Evolutionary conservation across 1,140 invertebrate genomes (phyloP).

Genomic region (Phymastichus coffea): DNA sequence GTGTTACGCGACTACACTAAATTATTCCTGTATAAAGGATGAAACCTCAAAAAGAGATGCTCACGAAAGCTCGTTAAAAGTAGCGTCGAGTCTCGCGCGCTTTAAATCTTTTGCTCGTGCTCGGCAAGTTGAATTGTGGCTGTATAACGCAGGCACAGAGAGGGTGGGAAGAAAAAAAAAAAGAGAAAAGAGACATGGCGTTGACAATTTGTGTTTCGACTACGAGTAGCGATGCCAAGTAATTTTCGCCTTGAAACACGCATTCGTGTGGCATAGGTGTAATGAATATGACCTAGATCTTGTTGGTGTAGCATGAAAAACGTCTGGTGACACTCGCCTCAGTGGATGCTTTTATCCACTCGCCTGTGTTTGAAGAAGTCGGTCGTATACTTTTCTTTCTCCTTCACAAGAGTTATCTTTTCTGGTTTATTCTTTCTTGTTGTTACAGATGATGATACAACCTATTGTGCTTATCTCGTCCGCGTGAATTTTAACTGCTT

Average conservation of each 20-base stretch:
- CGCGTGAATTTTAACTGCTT: not conserved
- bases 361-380: conserved; percentile 30
- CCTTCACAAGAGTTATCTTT: no score
- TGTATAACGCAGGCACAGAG: no score
- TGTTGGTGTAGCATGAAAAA: conserved; percentile 28
- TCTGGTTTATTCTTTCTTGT: not conserved
- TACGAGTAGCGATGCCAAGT: not conserved
- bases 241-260: conserved; percentile 11
- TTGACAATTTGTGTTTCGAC: conserved; percentile 15
- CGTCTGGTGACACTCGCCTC: conserved; percentile 4
- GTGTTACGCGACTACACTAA: no score
- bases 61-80: no score
- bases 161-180: no score
- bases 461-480: not conserved
- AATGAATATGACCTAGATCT: conserved; percentile 52
- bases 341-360: conserved; percentile 41
- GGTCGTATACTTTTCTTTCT: conserved; percentile 2
- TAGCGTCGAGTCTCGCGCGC: no score
- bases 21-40: no score
- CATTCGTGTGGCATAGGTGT: conserved; percentile 27
- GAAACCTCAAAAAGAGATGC: no score
- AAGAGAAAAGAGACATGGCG: not conserved
- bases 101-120: no score
- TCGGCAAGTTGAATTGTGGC: no score
- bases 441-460: not conserved